Base-by-base conservation (phyloP, 2,113 vertebrate genomes). In the Leucopsar rothschildi region DNA sequence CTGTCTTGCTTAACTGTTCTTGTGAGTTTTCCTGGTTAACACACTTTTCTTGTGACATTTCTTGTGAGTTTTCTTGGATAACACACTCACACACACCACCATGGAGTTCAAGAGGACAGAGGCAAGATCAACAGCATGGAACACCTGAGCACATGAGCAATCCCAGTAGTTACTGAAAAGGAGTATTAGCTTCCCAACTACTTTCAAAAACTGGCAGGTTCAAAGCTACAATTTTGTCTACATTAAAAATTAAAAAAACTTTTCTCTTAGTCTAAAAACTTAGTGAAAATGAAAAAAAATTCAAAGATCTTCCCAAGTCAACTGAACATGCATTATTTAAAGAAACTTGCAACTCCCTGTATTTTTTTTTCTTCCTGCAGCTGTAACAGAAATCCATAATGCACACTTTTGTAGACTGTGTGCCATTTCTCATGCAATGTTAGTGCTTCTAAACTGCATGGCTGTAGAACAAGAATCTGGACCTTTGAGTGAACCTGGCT, bases 401-500 rank as follows among this genome's bases (percentile, higher is more conserved):
- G 35, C 31, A 84, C 0, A 0, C 21, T 76, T 86, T n/a, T 72
- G n/a, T 22, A 64, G 31, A 60, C 10, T 6, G 16, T 2, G 0
- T 63, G 60, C 6, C 28, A 44, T 57, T 90, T 83, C 17, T 72
- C 61, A 9, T 52, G 11, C 37, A 72, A 79, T 7, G 17, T 40
- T 44, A 57, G 10, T 76, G 11, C 12, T 90, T 59, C 55, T 35
- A 73, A 27, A 73, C 31, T 82, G 12, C 13, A 12, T 27, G 28
- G 19, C 3, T 64, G 10, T 65, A 76, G 42, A 86, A 53, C 24
- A 8, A 83, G 45, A 70, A 83, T 53, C 64, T 64, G 28, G 35
- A 86, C 11, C 9, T 71, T 60, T 14, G 6, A 39, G 35, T 70
- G 64, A 72, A 92, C 76, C 68, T 13, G 11, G 8, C 12, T 57